Evolutionary conservation across 1,140 invertebrate genomes (phyloP), one percentile per base, ranked within the genome.

Genomic region (Drosophila bifasciata): DNA sequence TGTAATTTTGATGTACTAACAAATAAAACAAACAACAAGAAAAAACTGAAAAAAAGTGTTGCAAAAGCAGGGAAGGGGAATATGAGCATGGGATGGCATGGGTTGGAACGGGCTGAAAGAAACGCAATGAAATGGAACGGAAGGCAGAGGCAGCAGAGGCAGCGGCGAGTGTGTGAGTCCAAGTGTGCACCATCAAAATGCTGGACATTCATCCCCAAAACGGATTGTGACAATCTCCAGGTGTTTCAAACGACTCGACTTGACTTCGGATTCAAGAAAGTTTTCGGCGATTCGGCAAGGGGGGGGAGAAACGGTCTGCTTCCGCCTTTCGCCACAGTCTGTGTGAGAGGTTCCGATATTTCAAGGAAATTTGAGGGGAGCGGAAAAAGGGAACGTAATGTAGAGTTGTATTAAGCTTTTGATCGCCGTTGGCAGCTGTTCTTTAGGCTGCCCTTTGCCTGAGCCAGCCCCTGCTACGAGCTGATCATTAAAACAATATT

Each of bases 1-100:
- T 85, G 81, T 66, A 59, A 48, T 86, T 85, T 85, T 85, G 76
- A 85, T 85, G 80, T 69, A 85, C 75, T 63, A 19, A 17, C 63
- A 58, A 8, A 75, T 25, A 17, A 39, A 44, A 28, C 58, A 56
- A 74, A 46, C 43, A 11, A n/a, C n/a, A 9, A 40, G 13, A 36
- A 39, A 13, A 44, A 36, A 53, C 28, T 3, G 49, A 21, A 71
- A 61, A 61, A 19, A 36, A 8, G 15, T 11, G 5, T 17, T 25
- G 25, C 9, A 32, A 11, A 11, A 11, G 11, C 13, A 36, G 32
- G 11, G 11, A 36, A 36, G 32, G 11, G 32, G 32, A 36, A 1
- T 36, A 25, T 3, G 9, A 11, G 11, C 3, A 13, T 5, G 32
- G 32, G 0, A 7, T 23, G 19, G 25, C 2, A 28, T 28, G 9